phyloP scores from a whole-genome alignment of 2,888 invertebrate genomes.

The Troilus luridus region DNA sequence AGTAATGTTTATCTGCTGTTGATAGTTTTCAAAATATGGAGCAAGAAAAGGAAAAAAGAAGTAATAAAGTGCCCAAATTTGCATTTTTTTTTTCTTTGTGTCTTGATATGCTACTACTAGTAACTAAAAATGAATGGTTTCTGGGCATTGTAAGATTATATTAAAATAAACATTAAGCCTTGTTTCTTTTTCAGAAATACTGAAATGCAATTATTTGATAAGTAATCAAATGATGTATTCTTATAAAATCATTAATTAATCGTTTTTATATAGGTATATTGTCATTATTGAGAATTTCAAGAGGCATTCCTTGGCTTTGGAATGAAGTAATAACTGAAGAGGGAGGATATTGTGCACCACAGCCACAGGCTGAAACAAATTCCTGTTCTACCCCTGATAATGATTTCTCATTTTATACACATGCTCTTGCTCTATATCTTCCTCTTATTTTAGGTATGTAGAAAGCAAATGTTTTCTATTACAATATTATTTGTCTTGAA shows the following conservation, averaged over 20 bases:
- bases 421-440: not conserved
- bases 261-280: not conserved
- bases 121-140: too few relatives aligned
- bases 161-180: not conserved
- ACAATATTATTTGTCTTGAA: not conserved
- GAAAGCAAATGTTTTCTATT: not conserved
- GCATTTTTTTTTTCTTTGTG: too few relatives aligned
- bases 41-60: too few relatives aligned
- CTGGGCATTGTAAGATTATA: too few relatives aligned
- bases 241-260: not conserved
- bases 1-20: too few relatives aligned
- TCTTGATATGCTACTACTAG: too few relatives aligned
- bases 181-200: not conserved
- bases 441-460: conserved; percentile 16
- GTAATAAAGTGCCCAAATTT: too few relatives aligned
- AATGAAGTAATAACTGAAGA: conserved; percentile 18
- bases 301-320: conserved; percentile 27
- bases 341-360: conserved; percentile 47
- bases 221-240: not conserved
- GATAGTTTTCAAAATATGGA: too few relatives aligned
- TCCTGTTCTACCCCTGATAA: conserved; percentile 35
- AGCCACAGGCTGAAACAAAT: not conserved
- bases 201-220: not conserved
- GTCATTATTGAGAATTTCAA: not conserved
- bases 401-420: not conserved